phyloP scores from a whole-genome alignment of 2,888 invertebrate genomes.

The Scotopteryx bipunctaria region DNA sequence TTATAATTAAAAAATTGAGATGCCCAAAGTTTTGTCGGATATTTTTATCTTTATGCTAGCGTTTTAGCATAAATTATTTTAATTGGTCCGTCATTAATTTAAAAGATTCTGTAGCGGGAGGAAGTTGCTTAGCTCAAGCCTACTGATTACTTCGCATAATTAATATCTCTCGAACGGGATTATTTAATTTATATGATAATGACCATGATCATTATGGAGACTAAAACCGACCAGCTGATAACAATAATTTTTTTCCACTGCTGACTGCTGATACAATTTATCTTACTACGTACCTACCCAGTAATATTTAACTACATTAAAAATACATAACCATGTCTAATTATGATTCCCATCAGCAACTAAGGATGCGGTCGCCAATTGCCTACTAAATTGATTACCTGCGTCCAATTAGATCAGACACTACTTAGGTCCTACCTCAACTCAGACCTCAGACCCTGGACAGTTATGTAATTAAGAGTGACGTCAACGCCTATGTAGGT shows the following conservation, averaged over 20 bases:
- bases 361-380: too few species aligned
- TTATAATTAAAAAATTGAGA: slow-evolving; percentile 33
- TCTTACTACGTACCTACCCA: too few species aligned
- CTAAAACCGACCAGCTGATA: background rate
- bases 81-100: slow-evolving; percentile 40
- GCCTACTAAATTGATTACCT: too few species aligned
- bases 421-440: slow-evolving; percentile 4
- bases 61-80: slow-evolving; percentile 39
- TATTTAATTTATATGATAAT: slow-evolving; percentile 36
- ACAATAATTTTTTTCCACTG: background rate
- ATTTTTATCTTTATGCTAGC: slow-evolving; percentile 33
- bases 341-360: too few species aligned
- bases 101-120: slow-evolving; percentile 26
- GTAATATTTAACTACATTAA: too few species aligned
- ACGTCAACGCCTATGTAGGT: background rate
- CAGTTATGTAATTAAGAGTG: background rate
- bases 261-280: background rate
- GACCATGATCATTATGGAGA: slow-evolving; percentile 16
- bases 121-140: slow-evolving; percentile 26
- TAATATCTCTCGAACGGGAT: slow-evolving; percentile 36
- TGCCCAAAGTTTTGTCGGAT: slow-evolving; percentile 30
- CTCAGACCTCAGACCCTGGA: background rate
- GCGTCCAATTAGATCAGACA: background rate
- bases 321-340: too few species aligned
- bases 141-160: slow-evolving; percentile 42